Conservation (phyloP, 2,888 invertebrate genomes). For the Lasioglossum villosulum region DNA sequence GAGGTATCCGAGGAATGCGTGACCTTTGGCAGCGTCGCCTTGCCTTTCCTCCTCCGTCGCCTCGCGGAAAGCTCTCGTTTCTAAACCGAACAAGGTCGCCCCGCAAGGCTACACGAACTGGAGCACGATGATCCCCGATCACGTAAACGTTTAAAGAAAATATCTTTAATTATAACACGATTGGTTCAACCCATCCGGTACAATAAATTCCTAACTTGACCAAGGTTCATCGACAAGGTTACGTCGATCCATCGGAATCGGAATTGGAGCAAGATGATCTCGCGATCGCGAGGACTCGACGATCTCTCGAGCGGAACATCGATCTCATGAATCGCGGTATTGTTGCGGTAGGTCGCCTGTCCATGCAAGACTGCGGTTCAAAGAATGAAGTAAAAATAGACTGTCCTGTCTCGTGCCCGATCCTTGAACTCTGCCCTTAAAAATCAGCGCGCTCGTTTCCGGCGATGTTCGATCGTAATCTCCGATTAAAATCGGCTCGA, state of each 20-base stretch:
- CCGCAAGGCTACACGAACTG: not conserved
- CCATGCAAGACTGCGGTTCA: not conserved
- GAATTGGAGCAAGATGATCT: slow-evolving; percentile 60
- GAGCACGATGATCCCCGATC: not conserved
- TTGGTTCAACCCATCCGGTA: not conserved
- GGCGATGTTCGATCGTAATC: not conserved
- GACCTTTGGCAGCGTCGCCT: slow-evolving; percentile 46
- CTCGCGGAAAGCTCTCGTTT: slow-evolving; percentile 31
- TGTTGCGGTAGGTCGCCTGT: slow-evolving; percentile 25
- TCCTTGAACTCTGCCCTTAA: not conserved
- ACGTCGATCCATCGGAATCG: slow-evolving; percentile 44
- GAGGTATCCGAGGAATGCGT: slow-evolving; percentile 40
- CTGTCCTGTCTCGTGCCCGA: not conserved
- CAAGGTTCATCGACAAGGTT: slow-evolving; percentile 56
- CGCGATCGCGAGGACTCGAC: slow-evolving; percentile 41
- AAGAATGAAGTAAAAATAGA: not conserved
- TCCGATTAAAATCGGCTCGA: not conserved
- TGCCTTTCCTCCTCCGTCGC: slow-evolving; percentile 29
- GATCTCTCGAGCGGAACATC: slow-evolving; percentile 49
- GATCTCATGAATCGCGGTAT: slow-evolving; percentile 30
- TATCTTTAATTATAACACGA: not conserved
- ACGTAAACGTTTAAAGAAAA: not conserved
- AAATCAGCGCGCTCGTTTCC: not conserved
- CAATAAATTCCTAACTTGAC: not conserved
- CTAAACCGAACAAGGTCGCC: slow-evolving; percentile 40